Evolutionary conservation across 2,797 vertebrate genomes (phyloP), one percentile per base, ranked within the genome.

Genomic region (Pseudochirops corinnae): DNA sequence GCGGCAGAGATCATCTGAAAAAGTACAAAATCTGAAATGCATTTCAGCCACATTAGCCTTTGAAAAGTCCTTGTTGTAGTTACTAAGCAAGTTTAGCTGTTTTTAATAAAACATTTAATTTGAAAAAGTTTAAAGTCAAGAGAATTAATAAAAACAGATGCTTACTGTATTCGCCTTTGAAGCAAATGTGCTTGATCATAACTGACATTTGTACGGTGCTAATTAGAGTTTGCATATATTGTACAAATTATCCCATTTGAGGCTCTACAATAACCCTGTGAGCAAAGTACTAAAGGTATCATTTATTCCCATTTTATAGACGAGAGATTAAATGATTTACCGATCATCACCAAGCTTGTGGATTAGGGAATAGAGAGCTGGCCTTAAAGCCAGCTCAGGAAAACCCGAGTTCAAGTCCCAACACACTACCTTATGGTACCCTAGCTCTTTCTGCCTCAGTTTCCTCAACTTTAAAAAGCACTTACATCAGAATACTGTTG

Each of bases 21-120:
- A 94, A 67, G 46, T 16, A 91, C 90, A 24, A 57, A 94, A 95
- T 96, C 90, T 93, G 29, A 95, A 95, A 94, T 12, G 91, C 55
- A 94, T 97, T 96, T 95, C 91, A 33, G 60, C 57, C 94, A 91
- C n/a, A 46, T 95, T 56, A 67, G 39, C 28, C 57, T 94, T 92
- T 52, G n/a, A 24, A 82, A 82, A 82, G n/a, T 24, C 46, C 21
- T 82, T 82, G n/a, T 21, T 82, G 3, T 82, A 11, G 21, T 82
- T 82, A 82, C 74, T 46, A 82, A 46, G 74, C 74, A 82, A 46
- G 39, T 82, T 9, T 46, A 24, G 18, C 26, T 82, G 74, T 18
- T 46, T 82, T 82, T 82, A 82, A 82, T 82, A 82, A 82, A 82
- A 82, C 74, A 46, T 82, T 82, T 82, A 82, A 82, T 46, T 46